A percentile compares a stretch with the other conserved stretches of the same genome.
Evolutionary conservation across 1,140 invertebrate genomes (phyloP).

Genomic region (Phocides pigmalion): DNA sequence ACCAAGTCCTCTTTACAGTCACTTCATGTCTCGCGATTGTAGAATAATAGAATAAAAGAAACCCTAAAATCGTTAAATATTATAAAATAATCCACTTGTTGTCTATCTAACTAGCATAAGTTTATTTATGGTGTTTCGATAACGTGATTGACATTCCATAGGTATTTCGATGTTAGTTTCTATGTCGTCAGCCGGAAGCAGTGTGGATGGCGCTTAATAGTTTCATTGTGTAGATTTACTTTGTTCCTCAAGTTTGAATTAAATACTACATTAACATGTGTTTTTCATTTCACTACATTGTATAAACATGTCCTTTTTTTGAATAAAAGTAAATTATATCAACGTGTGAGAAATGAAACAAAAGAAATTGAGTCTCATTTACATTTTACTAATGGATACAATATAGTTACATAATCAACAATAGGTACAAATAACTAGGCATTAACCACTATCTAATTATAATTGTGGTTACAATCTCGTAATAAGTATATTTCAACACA

Average conservation of each 20-base stretch:
- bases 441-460: conserved; percentile 58
- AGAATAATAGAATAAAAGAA: not conserved
- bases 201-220: conserved; percentile 57
- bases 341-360: conserved; percentile 45
- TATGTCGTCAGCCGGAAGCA: conserved; percentile 44
- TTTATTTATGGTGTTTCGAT: conserved; percentile 13
- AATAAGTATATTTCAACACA: not conserved
- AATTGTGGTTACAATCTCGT: conserved; percentile 40
- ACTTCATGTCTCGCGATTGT: not conserved
- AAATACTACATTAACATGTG: conserved; percentile 53
- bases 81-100: conserved; percentile 17
- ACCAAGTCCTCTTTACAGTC: not conserved
- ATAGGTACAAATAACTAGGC: conserved; percentile 69
- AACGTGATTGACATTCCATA: conserved; percentile 15
- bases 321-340: not conserved
- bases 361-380: conserved; percentile 44
- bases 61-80: not conserved
- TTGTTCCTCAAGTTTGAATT: conserved; percentile 74
- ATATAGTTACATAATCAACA: conserved; percentile 75
- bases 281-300: conserved; percentile 42
- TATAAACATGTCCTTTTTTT: too few relatives aligned
- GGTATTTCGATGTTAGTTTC: conserved; percentile 40
- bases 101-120: conserved; percentile 20
- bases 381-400: conserved; percentile 78
- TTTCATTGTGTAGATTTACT: conserved; percentile 72